Conservation (phyloP, 2,797 vertebrate species). For the Anguilla obscura region DNA sequence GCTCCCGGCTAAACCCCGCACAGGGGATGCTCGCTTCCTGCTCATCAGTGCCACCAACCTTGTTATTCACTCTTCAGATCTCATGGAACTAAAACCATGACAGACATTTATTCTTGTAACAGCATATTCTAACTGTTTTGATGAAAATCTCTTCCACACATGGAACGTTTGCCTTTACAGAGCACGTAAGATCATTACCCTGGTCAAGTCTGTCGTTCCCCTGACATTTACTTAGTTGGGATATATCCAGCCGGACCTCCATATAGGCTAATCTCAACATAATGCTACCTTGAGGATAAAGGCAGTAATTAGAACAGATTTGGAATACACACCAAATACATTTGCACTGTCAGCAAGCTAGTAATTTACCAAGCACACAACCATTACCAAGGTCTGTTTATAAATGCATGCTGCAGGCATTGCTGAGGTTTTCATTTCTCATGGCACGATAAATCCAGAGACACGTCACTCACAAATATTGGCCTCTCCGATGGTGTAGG, state of each 20-base stretch:
- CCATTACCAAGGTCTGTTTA: background rate
- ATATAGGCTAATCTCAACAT: background rate
- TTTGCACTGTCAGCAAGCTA: no score
- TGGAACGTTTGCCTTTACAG: background rate
- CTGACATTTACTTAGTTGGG: background rate
- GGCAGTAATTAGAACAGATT: background rate
- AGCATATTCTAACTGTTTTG: background rate
- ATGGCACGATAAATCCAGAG: background rate
- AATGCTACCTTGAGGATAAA: background rate
- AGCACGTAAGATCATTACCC: background rate
- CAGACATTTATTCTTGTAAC: background rate
- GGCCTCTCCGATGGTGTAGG: slow-evolving; percentile 92
- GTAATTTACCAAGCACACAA: background rate
- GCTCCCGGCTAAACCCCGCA: background rate
- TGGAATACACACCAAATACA: background rate
- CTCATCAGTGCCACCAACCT: background rate
- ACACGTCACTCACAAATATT: slow-evolving; percentile 84
- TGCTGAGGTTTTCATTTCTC: background rate
- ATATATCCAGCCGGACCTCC: background rate
- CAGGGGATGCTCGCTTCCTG: slow-evolving; percentile 15
- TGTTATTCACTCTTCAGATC: background rate
- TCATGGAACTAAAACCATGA: background rate
- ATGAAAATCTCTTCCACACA: background rate
- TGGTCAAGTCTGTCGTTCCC: background rate
- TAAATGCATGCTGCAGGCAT: background rate